Evolutionary conservation across 1,140 invertebrate species (phyloP), one percentile per base, ranked within the genome.

Genomic region (Galleria mellonella): DNA sequence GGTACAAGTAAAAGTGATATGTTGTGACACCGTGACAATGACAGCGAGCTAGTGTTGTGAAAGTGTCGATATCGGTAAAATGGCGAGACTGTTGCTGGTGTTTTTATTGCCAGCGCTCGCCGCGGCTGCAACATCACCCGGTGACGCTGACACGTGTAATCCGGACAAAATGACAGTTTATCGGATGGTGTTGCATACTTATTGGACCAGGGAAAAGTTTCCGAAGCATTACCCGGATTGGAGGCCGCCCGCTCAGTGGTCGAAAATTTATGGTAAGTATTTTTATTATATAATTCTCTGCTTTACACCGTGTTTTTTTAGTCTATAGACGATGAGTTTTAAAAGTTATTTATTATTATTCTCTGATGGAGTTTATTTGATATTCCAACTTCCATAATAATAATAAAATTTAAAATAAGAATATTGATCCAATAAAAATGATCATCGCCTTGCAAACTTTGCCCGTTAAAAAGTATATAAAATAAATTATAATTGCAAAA

Each of bases 141-240:
- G 52, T 32, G 76, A 83, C 47, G 43, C 60, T 4, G 83, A 87
- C 43, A 47, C 66, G 4, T 87, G 86, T 42, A 82, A 83, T 37
- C 86, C 86, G 49, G 86, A 86, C 50, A 87, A 87, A 62, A 79
- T 97, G 74, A 94, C 93, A 33, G 90, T 94, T 50, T 97, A 97
- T 78, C 91, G 92, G 72, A 91, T 97, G 72, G 92, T 94, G 17
- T 78, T 97, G 66, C 91, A 94, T 72, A 96, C 94, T 29, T 94
- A 94, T 72, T 97, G 96, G 96, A 94, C 94, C n/a, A 89, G 93
- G 42, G 91, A 94, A 52, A 91, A 91, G 62, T 97, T 97, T 72
- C 95, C 95, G 13, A 95, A 96, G 68, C 95, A 97, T 79, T 97
- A 95, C 77, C 96, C 96, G 0, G 93, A 94, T 70, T 96, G 94